Percentiles rank a stretch among this genome's conserved stretches.
Conservation (phyloP, 1,140 invertebrate genomes). For the Carposina sasakii region DNA sequence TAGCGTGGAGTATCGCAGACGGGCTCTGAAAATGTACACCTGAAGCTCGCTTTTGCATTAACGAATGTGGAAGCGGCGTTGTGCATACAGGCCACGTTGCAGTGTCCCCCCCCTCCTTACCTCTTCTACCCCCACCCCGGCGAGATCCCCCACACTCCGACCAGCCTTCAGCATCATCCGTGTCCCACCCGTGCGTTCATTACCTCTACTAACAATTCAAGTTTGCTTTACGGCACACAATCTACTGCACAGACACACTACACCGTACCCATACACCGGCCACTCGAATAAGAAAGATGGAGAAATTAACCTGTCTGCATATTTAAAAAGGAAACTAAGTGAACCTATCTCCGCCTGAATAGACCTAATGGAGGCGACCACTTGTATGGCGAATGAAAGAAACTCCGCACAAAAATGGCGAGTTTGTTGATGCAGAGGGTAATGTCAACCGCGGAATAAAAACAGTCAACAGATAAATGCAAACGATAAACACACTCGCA, state of each 20-base stretch:
- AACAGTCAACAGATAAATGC: conserved; percentile 72
- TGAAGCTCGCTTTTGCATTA: conserved; percentile 71
- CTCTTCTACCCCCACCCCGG: conserved; percentile 28
- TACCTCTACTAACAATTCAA: conserved; percentile 70
- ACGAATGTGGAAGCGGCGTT: conserved; percentile 70
- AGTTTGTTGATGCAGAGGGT: conserved; percentile 65
- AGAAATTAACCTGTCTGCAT: conserved; percentile 66
- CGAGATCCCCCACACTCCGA: conserved; percentile 42
- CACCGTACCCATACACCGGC: conserved; percentile 49
- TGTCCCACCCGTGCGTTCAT: conserved; percentile 67
- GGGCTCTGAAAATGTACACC: conserved; percentile 71
- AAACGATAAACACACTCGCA: conserved; percentile 66
- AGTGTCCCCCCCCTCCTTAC: conserved; percentile 38
- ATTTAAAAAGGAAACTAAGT: conserved; percentile 71
- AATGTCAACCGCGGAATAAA: conserved; percentile 70
- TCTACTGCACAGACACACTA: conserved; percentile 61
- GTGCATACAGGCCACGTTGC: conserved; percentile 67
- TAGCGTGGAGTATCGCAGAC: conserved; percentile 64
- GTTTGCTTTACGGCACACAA: conserved; percentile 70
- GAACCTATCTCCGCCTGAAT: conserved; percentile 69
- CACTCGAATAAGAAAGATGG: conserved; percentile 72
- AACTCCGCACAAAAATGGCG: conserved; percentile 51
- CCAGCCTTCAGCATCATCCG: conserved; percentile 53
- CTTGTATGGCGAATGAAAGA: conserved; percentile 65
- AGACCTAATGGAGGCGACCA: conserved; percentile 63